Evolutionary conservation across 1,140 invertebrate genomes (phyloP), one percentile per base, ranked within the genome.

Genomic region (Anoplolepis gracilipes): DNA sequence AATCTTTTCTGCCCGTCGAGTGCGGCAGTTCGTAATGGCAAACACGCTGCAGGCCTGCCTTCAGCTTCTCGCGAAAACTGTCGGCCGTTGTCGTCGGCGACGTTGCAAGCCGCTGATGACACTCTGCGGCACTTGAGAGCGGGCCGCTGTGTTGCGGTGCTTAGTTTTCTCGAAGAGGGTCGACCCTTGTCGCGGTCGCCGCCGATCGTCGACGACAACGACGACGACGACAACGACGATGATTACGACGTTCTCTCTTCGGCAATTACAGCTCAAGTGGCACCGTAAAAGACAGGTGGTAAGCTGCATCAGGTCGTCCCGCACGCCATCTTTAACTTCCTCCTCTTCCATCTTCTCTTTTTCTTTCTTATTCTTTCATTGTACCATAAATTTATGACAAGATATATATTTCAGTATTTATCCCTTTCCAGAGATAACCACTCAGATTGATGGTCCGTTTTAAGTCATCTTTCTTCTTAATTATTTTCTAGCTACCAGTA

Each of bases 211-310:
- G 53, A 46, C 88, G 79, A 78, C 87, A 87, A 85, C 85, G 89
- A 87, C 72, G 85, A 84, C 87, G 89, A 91, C 81, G 79, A 85
- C 86, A 86, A 87, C 82, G 77, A 73, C 87, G 78, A 55, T 73
- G 78, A 90, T 82, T 85, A 87, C 86, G 88, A 86, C 67, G 76
- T 85, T 59, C 86, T 84, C 90, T 88, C 92, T 90, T 91, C 90
- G 89, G 90, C 88, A 92, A 93, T 93, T 92, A 93, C 90, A 86
- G 89, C 87, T 90, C 86, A 86, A 90, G 90, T 90, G 88, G 84
- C 86, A 87, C 76, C 85, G 84, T 65, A 84, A 87, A 89, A 87
- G 91, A 92, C 92, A 92, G 91, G 87, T 92, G 92, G 92, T 87
- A 91, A 90, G 85, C 86, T 82, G 72, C 81, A 87, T 88, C 89